Conservation (phyloP, 2,888 invertebrate genomes). For the Diaphora mendica region DNA sequence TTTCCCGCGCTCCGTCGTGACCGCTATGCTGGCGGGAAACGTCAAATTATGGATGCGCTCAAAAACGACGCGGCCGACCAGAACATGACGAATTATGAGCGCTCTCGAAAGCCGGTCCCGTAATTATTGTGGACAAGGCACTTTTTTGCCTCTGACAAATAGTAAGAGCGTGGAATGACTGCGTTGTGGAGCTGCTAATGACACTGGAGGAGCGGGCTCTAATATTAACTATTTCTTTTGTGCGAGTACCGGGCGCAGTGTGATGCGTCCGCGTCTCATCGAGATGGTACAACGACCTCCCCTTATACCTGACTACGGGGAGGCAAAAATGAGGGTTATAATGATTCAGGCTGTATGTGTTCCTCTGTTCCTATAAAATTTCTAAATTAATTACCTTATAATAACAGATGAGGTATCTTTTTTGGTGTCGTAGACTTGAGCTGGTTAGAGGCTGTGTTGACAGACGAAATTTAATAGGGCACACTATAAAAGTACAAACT, state of each 20-base stretch:
- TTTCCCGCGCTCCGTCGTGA: constrained; percentile 74
- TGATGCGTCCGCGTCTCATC: constrained; percentile 70
- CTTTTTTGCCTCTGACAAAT: constrained; percentile 85
- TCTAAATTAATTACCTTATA: background rate
- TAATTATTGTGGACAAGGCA: constrained; percentile 86
- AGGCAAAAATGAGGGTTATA: background rate
- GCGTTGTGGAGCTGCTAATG: constrained; percentile 84
- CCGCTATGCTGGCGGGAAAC: constrained; percentile 74
- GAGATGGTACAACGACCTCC: constrained; percentile 80
- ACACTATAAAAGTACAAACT: no score
- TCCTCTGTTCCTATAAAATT: background rate
- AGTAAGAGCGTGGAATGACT: constrained; percentile 84
- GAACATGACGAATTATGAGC: constrained; percentile 86
- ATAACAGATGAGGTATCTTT: background rate
- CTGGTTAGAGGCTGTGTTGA: background rate
- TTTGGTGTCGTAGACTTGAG: background rate
- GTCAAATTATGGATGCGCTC: constrained; percentile 84
- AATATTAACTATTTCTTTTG: constrained; percentile 85
- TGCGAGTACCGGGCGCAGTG: constrained; percentile 74
- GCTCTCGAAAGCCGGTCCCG: constrained; percentile 83
- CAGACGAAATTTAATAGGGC: background rate
- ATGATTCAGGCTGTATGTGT: background rate
- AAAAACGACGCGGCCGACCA: constrained; percentile 82
- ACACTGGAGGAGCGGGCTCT: constrained; percentile 80
- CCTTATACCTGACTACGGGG: constrained; percentile 49